Base-by-base conservation (phyloP, 2,888 invertebrate species). In the Alentia gelatinosa region DNA sequence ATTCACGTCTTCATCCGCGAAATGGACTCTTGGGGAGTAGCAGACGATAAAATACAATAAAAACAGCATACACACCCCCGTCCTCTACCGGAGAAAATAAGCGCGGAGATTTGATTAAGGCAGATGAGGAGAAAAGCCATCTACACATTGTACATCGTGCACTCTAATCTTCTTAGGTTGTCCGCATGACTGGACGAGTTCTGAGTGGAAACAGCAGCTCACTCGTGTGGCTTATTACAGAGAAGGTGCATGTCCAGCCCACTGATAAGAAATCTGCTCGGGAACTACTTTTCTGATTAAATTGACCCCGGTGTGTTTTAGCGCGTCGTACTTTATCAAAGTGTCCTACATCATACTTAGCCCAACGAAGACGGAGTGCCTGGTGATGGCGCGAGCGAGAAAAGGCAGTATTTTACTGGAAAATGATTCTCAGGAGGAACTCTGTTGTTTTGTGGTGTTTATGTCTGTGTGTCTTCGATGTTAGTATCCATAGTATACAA, bases 311-410 rank as follows among this genome's bases (percentile, higher is more conserved):
- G 56, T n/a, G n/a, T 56, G n/a, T n/a, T n/a, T n/a, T n/a, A n/a
- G n/a, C n/a, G n/a, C n/a, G n/a, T n/a, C n/a, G n/a, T n/a, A n/a
- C 56, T 56, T 56, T 56, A 56, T 56, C 56, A 56, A 56, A 56
- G 56, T 19, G 23, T n/a, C 56, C n/a, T 12, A n/a, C 56, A 56
- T 56, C n/a, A 56, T 56, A n/a, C 56, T 56, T 56, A 19, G n/a
- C n/a, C 56, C 23, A 56, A 12, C 56, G 1, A 4, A 19, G 56
- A 56, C n/a, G 23, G 56, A 56, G 19, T n/a, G n/a, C 3, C n/a
- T 19, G 19, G 23, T 56, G 56, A 56, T 56, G n/a, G n/a, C n/a
- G n/a, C n/a, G n/a, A n/a, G n/a, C n/a, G n/a, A n/a, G n/a, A n/a
- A n/a, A n/a, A n/a, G n/a, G n/a, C n/a, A n/a, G n/a, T n/a, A n/a